Percentiles rank a stretch among this genome's conserved stretches.
Evolutionary conservation across 64 coral and sea anemone genomes (phyloP).

Genomic region (Porites australiensis): DNA sequence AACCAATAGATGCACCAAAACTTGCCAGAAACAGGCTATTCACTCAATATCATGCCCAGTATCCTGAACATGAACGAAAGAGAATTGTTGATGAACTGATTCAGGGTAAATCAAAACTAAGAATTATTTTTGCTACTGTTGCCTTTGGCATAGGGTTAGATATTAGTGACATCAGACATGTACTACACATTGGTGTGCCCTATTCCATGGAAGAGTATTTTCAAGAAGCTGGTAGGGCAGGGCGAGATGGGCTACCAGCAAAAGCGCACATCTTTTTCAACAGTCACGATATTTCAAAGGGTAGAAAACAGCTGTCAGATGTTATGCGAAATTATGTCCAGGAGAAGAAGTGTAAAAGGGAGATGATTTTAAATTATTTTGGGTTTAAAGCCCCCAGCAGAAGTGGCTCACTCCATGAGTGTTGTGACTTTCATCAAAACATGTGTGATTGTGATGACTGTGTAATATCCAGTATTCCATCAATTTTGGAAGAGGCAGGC

Average conservation of each 20-base stretch:
- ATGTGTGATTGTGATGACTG: conserved; percentile 55
- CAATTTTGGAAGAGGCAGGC: neutral
- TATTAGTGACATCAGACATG: conserved; percentile 21
- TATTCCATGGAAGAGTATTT: conserved; percentile 62
- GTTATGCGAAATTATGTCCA: conserved; percentile 56
- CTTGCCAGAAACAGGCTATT: conserved; percentile 40
- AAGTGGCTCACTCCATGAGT: conserved; percentile 30
- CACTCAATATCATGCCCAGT: conserved; percentile 55
- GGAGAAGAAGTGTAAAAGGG: conserved; percentile 31
- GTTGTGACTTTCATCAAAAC: conserved; percentile 65
- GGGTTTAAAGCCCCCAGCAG: conserved; percentile 32
- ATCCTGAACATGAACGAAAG: conserved; percentile 41
- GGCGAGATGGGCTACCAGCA: conserved; percentile 44
- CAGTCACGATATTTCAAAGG: conserved; percentile 49
- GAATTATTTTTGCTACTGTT: conserved; percentile 51
- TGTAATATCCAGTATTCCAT: neutral
- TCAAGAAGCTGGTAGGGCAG: conserved; percentile 39
- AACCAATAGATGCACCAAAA: conserved; percentile 1
- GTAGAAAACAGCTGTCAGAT: conserved; percentile 45
- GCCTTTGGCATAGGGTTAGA: conserved; percentile 51
- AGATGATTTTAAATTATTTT: conserved; percentile 74
- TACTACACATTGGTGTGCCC: conserved; percentile 57
- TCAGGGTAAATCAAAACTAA: conserved; percentile 17
- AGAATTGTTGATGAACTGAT: conserved; percentile 51
- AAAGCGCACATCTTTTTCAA: neutral